Base-by-base conservation (phyloP, 2,797 vertebrate genomes). In the Perodicticus potto region DNA sequence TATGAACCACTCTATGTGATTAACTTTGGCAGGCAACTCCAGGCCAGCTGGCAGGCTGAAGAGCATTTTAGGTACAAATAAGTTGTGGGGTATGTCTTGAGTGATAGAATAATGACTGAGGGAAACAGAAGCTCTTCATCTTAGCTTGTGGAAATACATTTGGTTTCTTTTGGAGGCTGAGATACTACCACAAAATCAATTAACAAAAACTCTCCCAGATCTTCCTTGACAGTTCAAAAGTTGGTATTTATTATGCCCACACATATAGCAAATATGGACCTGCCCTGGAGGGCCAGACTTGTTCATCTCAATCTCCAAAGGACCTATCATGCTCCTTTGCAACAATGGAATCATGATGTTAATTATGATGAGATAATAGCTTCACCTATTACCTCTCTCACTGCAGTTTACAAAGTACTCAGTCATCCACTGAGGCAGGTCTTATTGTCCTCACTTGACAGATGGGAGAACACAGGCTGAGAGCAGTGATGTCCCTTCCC, bases 41-140 rank as follows among this genome's bases (percentile, higher is more conserved):
- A 86, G 25, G 20, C 25, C 0, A 0, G 32, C 19, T 86, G 65
- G n/a, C 72, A 78, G 53, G 29, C 32, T 49, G 73, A 69, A 74
- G 55, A 87, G 8, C 81, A 73, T 90, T 81, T 93, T 90, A 91
- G 76, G 73, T 45, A 91, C 34, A 73, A 89, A 95, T 94, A 73
- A 57, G 29, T 93, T 91, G 61, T 70, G 19, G 72, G 53, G 32
- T 57, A 29, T 77, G 19, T 49, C 40, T 8, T 86, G 86, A 95
- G 43, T 65, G 76, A 91, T 43, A 78, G 88, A 89, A 84, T 73
- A 86, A 90, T 82, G 53, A 45, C 69, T 19, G 74, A 55, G n/a
- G 29, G 13, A n/a, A 85, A 85, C 2, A 9, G 27, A 93, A 34
- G 43, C 83, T 90, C 73, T 89, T 90, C 63, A 85, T 91, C 45